phyloP scores from a whole-genome alignment of 2,113 vertebrate genomes.

The Arizona elegans region DNA sequence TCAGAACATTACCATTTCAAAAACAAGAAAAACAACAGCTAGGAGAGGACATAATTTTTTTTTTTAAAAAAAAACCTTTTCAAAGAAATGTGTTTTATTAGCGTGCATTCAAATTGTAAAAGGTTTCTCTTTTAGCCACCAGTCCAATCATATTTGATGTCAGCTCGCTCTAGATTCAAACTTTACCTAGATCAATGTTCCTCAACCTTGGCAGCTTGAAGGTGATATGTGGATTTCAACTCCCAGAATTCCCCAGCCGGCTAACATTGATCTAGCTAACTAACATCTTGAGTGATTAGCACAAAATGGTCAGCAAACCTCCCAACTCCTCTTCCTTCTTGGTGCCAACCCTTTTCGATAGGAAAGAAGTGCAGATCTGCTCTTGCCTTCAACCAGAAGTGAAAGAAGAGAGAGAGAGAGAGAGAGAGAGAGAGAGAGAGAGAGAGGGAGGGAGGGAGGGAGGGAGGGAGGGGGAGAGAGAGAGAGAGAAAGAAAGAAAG shows the following conservation, averaged over 20 bases:
- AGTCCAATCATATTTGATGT: neutral
- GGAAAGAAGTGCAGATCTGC: neutral
- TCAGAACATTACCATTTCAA: neutral
- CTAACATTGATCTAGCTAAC: too few relatives aligned
- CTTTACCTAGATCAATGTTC: neutral
- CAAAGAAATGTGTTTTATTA: neutral
- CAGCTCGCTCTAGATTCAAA: neutral
- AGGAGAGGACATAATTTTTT: too few relatives aligned
- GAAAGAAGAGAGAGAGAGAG: neutral
- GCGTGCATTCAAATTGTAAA: neutral
- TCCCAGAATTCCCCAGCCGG: neutral
- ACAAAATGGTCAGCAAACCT: neutral
- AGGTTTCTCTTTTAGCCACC: neutral
- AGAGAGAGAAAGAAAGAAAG: too few relatives aligned
- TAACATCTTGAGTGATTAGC: neutral
- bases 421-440: rapidly evolving
- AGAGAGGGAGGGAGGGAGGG: too few relatives aligned
- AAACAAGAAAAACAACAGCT: neutral
- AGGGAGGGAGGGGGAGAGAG: too few relatives aligned
- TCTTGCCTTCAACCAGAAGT: neutral
- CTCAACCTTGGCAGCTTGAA: neutral
- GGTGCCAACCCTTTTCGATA: neutral
- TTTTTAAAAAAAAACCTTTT: neutral
- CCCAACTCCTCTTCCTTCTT: neutral
- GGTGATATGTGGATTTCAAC: neutral